Evolutionary conservation across 2,888 invertebrate genomes (phyloP).

Genomic region (Dicycla oo): DNA sequence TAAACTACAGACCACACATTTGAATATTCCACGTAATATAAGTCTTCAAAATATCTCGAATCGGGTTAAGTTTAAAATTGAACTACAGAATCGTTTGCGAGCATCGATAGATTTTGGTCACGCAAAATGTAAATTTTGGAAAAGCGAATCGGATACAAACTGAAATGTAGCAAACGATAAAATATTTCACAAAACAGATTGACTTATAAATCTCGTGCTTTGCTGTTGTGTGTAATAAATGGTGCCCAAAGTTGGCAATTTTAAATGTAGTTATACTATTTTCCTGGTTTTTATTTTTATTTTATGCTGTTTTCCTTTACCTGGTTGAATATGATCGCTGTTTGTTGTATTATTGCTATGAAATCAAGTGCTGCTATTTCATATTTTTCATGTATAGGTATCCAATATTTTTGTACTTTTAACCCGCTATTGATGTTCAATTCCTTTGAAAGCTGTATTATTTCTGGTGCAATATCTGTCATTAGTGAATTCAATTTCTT

Average conservation of each 20-base stretch:
- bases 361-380: background rate
- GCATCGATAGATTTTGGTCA: slow-evolving; percentile 61
- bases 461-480: background rate
- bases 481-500: background rate
- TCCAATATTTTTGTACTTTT: background rate
- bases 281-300: slow-evolving; percentile 1
- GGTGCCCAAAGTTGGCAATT: slow-evolving; percentile 31
- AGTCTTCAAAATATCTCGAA: slow-evolving; percentile 38
- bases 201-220: slow-evolving; percentile 64
- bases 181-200: slow-evolving; percentile 65
- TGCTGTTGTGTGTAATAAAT: slow-evolving; percentile 46
- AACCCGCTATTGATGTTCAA: background rate
- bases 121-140: slow-evolving; percentile 64
- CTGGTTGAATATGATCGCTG: background rate
- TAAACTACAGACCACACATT: slow-evolving; percentile 16
- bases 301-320: background rate
- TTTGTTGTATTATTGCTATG: background rate
- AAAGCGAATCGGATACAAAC: slow-evolving; percentile 53
- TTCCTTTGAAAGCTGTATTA: background rate
- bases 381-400: background rate
- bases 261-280: slow-evolving; percentile 26
- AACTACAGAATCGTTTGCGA: slow-evolving; percentile 42
- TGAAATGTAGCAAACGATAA: slow-evolving; percentile 59
- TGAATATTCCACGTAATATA: slow-evolving; percentile 38
- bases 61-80: slow-evolving; percentile 55